These are phyloP conservation scores for Cetoscarus ocellatus DNA, from an alignment of 2,797 vertebrate species.

Conservation along the genomic window DNA sequence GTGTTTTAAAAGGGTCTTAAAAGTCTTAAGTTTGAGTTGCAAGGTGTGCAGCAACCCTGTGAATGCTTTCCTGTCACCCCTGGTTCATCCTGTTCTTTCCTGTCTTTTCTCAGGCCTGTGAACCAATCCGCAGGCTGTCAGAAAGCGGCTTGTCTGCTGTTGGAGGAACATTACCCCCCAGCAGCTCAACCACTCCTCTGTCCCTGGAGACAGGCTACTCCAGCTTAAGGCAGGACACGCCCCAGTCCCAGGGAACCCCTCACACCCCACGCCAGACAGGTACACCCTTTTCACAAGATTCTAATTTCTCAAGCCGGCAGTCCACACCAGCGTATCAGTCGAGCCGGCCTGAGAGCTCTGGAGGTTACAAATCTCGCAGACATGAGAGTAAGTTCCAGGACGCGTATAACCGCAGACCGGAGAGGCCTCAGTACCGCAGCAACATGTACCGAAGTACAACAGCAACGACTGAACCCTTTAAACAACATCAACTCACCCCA, in stretches of 20 bases:
- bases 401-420: constrained; percentile 94
- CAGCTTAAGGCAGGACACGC: constrained; percentile 95
- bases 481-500: constrained; percentile 89
- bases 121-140: constrained; percentile 92
- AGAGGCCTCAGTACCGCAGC: constrained; percentile 94
- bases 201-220: constrained; percentile 97
- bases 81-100: neutral
- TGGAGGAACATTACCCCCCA: constrained; percentile 88
- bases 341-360: constrained; percentile 85
- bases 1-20: no score
- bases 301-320: constrained; percentile 95
- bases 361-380: constrained; percentile 90
- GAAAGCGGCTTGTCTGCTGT: constrained; percentile 86
- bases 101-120: constrained; percentile 84
- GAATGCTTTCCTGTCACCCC: neutral
- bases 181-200: constrained; percentile 91
- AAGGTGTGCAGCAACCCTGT: neutral
- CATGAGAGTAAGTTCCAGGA: constrained; percentile 96
- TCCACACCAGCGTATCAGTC: constrained; percentile 93
- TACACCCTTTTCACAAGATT: constrained; percentile 98
- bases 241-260: constrained; percentile 94
- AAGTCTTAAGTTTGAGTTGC: no score
- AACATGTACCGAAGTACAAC: constrained; percentile 76
- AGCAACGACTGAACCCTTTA: constrained; percentile 83
- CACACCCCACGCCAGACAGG: constrained; percentile 91